Evolutionary conservation across 1,140 invertebrate species (phyloP).

Genomic region (Chlorops oryzae): DNA sequence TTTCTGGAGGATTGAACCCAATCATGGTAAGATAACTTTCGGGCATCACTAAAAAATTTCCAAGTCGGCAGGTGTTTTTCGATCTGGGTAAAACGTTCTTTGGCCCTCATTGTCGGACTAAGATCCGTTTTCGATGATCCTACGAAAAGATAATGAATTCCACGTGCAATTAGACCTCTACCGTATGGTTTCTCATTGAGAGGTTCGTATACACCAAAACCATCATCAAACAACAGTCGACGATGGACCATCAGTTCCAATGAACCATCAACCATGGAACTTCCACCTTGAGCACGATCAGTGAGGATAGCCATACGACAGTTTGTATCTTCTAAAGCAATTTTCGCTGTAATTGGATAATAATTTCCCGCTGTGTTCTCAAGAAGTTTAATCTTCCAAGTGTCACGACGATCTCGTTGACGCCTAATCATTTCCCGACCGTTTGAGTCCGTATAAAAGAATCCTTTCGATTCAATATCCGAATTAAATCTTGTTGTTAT

Average conservation of each 20-base stretch:
- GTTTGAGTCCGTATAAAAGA: conserved; percentile 92
- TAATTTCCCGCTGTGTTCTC: conserved; percentile 76
- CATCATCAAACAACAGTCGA: conserved; percentile 78
- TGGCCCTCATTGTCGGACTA: conserved; percentile 16
- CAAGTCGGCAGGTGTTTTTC: conserved; percentile 33
- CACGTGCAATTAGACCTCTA: conserved; percentile 73
- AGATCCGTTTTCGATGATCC: conserved; percentile 29
- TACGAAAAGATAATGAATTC: conserved; percentile 61
- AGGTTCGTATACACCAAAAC: conserved; percentile 88
- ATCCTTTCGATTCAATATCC: conserved; percentile 57
- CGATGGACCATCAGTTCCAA: conserved; percentile 83
- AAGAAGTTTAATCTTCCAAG: too few species aligned
- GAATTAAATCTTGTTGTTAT: conserved; percentile 67
- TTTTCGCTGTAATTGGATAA: conserved; percentile 84
- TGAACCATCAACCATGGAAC: conserved; percentile 66
- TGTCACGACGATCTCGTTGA: conserved; percentile 61
- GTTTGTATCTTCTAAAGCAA: conserved; percentile 54
- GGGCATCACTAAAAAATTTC: conserved; percentile 35
- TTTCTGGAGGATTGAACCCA: conserved; percentile 19
- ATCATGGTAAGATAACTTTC: conserved; percentile 13
- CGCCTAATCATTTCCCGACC: conserved; percentile 77
- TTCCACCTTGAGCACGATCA: conserved; percentile 82
- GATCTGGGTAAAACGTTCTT: conserved; percentile 23
- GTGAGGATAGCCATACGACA: conserved; percentile 63
- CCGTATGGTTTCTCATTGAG: conserved; percentile 78